A percentile compares a stretch with the other conserved stretches of the same genome.
phyloP scores from a whole-genome alignment of 2,888 invertebrate genomes.

The Cremastobaeus sp. region DNA sequence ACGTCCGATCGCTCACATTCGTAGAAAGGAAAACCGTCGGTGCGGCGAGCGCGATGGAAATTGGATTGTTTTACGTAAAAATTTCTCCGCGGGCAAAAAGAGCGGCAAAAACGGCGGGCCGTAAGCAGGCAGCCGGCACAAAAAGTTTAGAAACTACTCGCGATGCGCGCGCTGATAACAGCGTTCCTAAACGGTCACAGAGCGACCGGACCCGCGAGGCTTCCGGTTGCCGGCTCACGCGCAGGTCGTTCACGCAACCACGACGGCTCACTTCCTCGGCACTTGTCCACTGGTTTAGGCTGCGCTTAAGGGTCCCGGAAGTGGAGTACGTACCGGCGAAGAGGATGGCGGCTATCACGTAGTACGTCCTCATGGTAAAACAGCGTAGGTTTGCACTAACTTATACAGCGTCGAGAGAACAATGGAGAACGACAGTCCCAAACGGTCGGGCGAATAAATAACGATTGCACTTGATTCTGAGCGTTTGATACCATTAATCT shows the following conservation, averaged over 20 bases:
- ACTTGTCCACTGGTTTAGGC: constrained; percentile 40
- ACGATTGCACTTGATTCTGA: constrained; percentile 51
- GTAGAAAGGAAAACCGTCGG: no score
- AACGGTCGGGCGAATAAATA: constrained; percentile 29
- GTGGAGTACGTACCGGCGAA: constrained; percentile 75
- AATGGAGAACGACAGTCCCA: background rate
- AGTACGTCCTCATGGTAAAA: constrained; percentile 76
- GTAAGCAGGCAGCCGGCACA: background rate
- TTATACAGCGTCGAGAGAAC: constrained; percentile 14
- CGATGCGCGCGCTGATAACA: background rate
- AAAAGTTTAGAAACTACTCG: constrained; percentile 3
- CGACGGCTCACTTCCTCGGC: constrained; percentile 45
- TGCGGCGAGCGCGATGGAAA: no score
- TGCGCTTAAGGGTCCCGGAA: background rate
- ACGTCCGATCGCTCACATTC: no score
- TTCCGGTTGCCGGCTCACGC: constrained; percentile 3
- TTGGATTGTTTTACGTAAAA: constrained; percentile 13
- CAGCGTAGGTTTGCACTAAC: constrained; percentile 38
- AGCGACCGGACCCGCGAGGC: constrained; percentile 3
- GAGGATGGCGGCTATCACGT: constrained; percentile 76
- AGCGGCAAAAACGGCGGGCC: background rate
- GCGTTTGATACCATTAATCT: constrained; percentile 67
- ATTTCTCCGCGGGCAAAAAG: constrained; percentile 9
- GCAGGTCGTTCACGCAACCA: constrained; percentile 20
- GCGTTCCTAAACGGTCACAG: constrained; percentile 7